Percentiles rank a stretch among this genome's conserved stretches.
These are phyloP conservation scores for Drosophila suboccidentalis DNA, from an alignment of 2,888 invertebrate genomes.

Conservation along the genomic window DNA sequence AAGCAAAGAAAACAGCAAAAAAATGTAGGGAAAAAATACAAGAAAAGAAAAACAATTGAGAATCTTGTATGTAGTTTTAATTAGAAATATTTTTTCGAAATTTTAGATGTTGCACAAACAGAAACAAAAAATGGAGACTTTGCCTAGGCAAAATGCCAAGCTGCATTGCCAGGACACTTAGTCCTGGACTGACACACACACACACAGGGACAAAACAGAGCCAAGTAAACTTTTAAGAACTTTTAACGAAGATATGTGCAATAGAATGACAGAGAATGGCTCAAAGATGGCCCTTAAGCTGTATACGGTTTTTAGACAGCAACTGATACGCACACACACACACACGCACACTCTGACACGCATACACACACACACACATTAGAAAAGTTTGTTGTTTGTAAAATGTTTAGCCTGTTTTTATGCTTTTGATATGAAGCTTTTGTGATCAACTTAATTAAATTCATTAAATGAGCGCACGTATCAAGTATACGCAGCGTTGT, in stretches of 20 bases:
- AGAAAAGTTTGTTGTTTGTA: constrained; percentile 55
- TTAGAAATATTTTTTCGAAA: constrained; percentile 75
- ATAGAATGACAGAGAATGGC: constrained; percentile 25
- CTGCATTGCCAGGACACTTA: constrained; percentile 46
- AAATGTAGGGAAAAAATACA: background rate
- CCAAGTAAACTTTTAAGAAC: constrained; percentile 68
- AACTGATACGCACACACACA: constrained; percentile 24
- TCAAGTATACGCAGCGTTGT: constrained; percentile 56
- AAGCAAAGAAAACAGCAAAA: constrained; percentile 10
- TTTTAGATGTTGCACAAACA: constrained; percentile 36
- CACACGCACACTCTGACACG: constrained; percentile 1
- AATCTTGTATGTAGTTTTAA: constrained; percentile 67
- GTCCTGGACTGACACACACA: constrained; percentile 32
- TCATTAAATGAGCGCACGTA: constrained; percentile 63
- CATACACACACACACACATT: background rate
- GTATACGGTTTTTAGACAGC: constrained; percentile 40
- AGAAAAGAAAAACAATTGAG: constrained; percentile 41
- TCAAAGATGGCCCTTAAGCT: constrained; percentile 35
- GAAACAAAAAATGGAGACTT: constrained; percentile 32
- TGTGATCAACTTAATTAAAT: constrained; percentile 78
- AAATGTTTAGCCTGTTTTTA: constrained; percentile 65
- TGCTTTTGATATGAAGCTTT: constrained; percentile 62
- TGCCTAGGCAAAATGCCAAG: constrained; percentile 68
- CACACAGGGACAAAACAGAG: constrained; percentile 5
- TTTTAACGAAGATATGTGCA: constrained; percentile 73